A percentile compares a stretch with the other conserved stretches of the same genome.
These are phyloP conservation scores for Smittia sp. DNA, from an alignment of 2,888 invertebrate species.

Conservation along the genomic window DNA sequence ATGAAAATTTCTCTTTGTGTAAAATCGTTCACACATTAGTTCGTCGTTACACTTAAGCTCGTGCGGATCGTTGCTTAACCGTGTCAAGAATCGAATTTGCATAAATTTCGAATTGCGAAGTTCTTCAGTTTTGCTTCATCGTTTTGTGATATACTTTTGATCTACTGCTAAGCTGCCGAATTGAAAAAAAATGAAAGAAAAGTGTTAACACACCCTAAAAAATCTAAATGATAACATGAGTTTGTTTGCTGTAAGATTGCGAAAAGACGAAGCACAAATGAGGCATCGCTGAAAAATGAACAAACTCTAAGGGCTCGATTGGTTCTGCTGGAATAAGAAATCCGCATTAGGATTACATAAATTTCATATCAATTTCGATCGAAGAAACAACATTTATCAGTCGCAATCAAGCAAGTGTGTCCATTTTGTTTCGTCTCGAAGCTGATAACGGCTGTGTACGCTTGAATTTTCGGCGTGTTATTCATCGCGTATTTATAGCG, in stretches of 20 bases:
- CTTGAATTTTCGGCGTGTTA: slow-evolving; percentile 3
- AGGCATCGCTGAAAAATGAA: background rate
- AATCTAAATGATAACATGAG: no score
- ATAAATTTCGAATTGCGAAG: no score
- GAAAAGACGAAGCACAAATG: background rate
- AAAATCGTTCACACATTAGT: background rate
- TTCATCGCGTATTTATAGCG: background rate
- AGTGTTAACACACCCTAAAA: slow-evolving; percentile 1
- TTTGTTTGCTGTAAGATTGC: no score
- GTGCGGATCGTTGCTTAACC: background rate
- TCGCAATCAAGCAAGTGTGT: slow-evolving; percentile 19
- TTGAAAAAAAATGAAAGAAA: slow-evolving; percentile 6
- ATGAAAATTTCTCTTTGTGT: background rate
- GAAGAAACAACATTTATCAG: slow-evolving; percentile 1
- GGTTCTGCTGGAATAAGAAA: background rate
- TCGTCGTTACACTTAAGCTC: background rate
- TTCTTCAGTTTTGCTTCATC: no score
- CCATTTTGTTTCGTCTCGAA: slow-evolving; percentile 18
- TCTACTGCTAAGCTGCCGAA: no score
- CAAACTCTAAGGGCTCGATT: background rate
- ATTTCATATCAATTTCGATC: background rate
- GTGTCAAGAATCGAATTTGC: no score
- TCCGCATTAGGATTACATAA: slow-evolving; percentile 20
- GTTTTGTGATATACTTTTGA: no score
- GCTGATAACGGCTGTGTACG: background rate